Base-by-base conservation (phyloP, 2,113 vertebrate species). In the Leptodactylus fuscus region DNA sequence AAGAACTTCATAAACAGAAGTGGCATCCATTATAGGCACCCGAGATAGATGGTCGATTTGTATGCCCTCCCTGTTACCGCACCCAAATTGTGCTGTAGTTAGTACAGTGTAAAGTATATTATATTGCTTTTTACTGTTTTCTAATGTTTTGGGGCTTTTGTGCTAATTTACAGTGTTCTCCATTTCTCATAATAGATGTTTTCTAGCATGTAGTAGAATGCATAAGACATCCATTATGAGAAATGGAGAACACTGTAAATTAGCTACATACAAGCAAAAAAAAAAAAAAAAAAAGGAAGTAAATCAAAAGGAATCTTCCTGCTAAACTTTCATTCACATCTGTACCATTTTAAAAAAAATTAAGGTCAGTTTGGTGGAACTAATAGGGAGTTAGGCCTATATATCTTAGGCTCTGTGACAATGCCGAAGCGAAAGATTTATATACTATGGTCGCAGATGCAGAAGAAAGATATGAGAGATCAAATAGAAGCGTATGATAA, bases 401-500 rank as follows among this genome's bases (percentile, higher is more conserved):
- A 94, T 95, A 96, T 96, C 94, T 95, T 94, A 91, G 91, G 91
- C 92, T 92, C 92, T 87, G 90, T 93, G 95, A 95, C 94, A 95
- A 91, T 90, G 91, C 91, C 83, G 92, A 92, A 94, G 93, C 89
- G 91, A 93, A 95, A 97, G 96, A 97, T 97, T 97, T 97, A 98
- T 97, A 95, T 93, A 92, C 92, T 93, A 88, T 89, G 93, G 94
- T 92, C 92, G 92, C 96, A 96, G 95, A 97, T 96, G 95, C 94
- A 92, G 94, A 91, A 93, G 93, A 94, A 92, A 96, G 95, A 96
- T 95, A 95, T 89, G 93, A 90, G 90, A 96, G 95, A 97, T 97
- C 95, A 96, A 96, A 96, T 96, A 94, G 94, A 95, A 94, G 92
- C 91, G 94, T 92, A 92, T 94, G 95, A 96, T 97, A 96, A 96